Evolutionary conservation across 2,797 vertebrate genomes (phyloP).

Genomic region (Gymnopithys bicolor): DNA sequence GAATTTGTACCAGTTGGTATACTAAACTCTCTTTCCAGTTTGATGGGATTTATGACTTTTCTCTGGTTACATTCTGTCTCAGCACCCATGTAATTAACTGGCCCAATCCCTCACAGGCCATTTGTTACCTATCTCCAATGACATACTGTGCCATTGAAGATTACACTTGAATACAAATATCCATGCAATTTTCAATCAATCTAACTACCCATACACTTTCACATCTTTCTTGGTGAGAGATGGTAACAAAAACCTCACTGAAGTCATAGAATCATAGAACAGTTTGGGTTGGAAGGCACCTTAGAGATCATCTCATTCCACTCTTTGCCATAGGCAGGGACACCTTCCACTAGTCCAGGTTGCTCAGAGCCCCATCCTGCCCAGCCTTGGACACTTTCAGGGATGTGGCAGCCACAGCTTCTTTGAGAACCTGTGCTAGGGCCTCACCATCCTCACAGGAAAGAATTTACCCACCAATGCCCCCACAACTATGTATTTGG

Average conservation of each 20-base stretch:
- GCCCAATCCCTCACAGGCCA: not conserved
- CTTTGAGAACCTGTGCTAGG: not conserved
- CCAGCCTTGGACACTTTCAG: not conserved
- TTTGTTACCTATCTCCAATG: not conserved
- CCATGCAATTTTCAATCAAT: not conserved
- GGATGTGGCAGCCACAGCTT: not conserved
- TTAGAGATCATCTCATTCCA: not conserved
- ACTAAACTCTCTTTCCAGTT: not conserved
- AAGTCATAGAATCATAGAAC: not conserved
- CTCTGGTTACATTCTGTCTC: not conserved
- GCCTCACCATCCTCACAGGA: not conserved
- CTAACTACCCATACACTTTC: not conserved
- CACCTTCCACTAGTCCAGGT: not conserved
- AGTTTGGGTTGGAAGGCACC: not conserved
- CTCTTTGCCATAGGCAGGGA: fast-evolving
- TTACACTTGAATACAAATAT: not conserved
- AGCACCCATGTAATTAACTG: not conserved
- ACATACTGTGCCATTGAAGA: not conserved
- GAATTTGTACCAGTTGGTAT: not conserved
- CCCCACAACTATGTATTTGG: not conserved
- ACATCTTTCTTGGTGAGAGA: not conserved
- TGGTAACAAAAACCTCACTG: not conserved
- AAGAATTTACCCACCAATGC: not conserved
- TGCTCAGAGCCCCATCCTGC: not conserved
- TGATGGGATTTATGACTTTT: not conserved